Evolutionary conservation across 1,140 invertebrate genomes (phyloP).

Genomic region (Pantala flavescens): DNA sequence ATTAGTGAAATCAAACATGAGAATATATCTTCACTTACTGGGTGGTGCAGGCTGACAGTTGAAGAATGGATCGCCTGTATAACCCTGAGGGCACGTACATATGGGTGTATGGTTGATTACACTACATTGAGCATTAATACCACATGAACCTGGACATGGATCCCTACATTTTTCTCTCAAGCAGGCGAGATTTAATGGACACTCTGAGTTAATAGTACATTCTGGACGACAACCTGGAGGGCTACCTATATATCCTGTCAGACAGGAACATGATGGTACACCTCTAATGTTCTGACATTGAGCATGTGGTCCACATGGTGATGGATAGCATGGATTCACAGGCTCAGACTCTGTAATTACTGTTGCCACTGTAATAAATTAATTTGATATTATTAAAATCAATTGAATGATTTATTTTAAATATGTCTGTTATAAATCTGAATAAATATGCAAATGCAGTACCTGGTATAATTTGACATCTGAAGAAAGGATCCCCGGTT

Average conservation of each 20-base stretch:
- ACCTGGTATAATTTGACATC: slow-evolving; percentile 12
- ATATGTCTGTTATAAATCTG: neutral
- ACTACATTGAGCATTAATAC: slow-evolving; percentile 45
- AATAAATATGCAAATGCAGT: neutral
- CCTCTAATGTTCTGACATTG: slow-evolving; percentile 42
- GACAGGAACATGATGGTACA: slow-evolving; percentile 43
- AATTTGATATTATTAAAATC: neutral
- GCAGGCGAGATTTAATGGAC: slow-evolving; percentile 55
- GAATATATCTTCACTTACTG: slow-evolving; percentile 27
- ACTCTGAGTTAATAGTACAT: slow-evolving; percentile 62
- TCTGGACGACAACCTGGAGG: slow-evolving; percentile 62
- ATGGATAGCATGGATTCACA: slow-evolving; percentile 38
- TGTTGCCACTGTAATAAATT: neutral
- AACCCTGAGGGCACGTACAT: slow-evolving; percentile 45
- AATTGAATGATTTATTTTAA: neutral
- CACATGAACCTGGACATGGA: slow-evolving; percentile 64
- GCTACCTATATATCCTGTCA: slow-evolving; percentile 45
- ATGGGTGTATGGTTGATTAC: slow-evolving; percentile 45
- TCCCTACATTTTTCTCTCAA: slow-evolving; percentile 59
- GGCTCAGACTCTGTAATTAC: slow-evolving; percentile 21
- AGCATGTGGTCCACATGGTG: slow-evolving; percentile 45
- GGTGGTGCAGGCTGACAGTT: slow-evolving; percentile 39
- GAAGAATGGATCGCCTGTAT: slow-evolving; percentile 47
- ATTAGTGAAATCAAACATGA: neutral
- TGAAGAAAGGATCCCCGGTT: slow-evolving; percentile 26